Percentiles rank a stretch among this genome's conserved stretches.
Conservation (phyloP, 2,888 invertebrate genomes). For the Resseliella maxima region DNA sequence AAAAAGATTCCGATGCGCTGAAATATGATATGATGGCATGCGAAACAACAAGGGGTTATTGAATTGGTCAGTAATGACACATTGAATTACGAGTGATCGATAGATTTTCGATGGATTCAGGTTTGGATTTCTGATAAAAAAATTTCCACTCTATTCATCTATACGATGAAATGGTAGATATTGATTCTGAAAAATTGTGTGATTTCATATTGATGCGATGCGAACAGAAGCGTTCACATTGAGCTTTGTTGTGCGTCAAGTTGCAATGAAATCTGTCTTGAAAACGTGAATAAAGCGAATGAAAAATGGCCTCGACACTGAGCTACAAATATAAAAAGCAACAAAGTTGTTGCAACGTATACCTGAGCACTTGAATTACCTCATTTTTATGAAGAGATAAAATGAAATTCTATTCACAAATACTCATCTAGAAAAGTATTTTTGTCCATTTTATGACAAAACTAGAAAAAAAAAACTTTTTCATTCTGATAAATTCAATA, state of each 20-base stretch:
- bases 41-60: not conserved
- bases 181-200: not conserved
- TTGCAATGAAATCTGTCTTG: not conserved
- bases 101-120: not conserved
- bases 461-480: not conserved
- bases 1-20: not conserved
- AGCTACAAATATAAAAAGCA: not conserved
- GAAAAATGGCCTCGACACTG: slow-evolving; percentile 6
- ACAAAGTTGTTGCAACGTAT: not conserved
- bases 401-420: not conserved
- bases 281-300: not conserved
- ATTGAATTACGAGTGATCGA: not conserved
- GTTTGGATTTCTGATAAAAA: not conserved
- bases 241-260: not conserved
- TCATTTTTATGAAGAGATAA: not conserved
- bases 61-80: not conserved
- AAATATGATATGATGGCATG: slow-evolving; percentile 16
- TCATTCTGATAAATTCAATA: not conserved
- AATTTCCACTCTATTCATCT: not conserved
- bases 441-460: not conserved
- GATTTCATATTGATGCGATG: not conserved
- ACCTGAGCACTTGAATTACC: slow-evolving; percentile 21
- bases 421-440: not conserved
- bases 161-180: not conserved
- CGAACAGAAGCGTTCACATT: not conserved